Evolutionary conservation across 2,113 vertebrate genomes (phyloP).

Genomic region (Montifringilla adamsi): DNA sequence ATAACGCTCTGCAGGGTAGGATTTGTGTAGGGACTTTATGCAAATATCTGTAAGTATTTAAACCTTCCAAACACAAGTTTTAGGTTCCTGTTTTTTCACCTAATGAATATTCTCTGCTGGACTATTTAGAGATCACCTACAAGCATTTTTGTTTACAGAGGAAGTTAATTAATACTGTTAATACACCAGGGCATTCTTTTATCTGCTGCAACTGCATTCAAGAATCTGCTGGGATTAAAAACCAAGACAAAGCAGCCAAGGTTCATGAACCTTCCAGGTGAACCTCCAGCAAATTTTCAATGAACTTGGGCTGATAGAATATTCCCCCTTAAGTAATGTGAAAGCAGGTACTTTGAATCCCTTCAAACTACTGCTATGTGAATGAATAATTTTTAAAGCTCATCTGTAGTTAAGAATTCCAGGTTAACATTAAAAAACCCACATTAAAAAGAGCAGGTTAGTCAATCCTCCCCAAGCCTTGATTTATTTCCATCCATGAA

Average conservation of each 20-base stretch:
- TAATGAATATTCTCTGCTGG: slow-evolving; percentile 4
- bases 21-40: neutral
- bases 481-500: neutral
- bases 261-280: neutral
- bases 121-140: neutral
- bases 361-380: neutral
- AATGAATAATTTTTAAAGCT: neutral
- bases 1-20: neutral
- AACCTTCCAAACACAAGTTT: neutral
- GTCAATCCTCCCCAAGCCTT: neutral
- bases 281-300: neutral
- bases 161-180: neutral
- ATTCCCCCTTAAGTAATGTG: neutral
- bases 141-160: slow-evolving; percentile 21
- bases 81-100: neutral
- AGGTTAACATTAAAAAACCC: neutral
- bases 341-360: neutral
- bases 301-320: neutral
- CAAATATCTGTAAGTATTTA: slow-evolving; percentile 18
- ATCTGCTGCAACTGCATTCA: neutral
- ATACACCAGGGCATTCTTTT: neutral
- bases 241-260: neutral
- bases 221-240: neutral
- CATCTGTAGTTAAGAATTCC: neutral
- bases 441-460: neutral